Percentiles rank a stretch among this genome's conserved stretches.
These are phyloP conservation scores for Troides helena DNA, from an alignment of 2,888 invertebrate genomes.

Conservation along the genomic window DNA sequence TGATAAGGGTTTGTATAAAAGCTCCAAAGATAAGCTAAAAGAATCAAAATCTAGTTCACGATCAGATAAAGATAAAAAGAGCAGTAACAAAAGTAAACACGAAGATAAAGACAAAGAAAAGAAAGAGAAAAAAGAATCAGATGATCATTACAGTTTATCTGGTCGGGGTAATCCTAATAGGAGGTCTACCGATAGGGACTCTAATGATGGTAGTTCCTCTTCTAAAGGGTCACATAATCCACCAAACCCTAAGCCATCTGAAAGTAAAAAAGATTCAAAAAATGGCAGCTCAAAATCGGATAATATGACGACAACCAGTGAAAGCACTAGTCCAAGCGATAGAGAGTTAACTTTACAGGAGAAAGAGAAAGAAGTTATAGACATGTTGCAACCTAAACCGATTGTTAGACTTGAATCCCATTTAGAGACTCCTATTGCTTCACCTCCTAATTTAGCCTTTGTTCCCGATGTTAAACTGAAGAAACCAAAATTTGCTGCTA, in stretches of 20 bases:
- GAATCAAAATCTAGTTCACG: conserved; percentile 63
- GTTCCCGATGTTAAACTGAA: conserved; percentile 77
- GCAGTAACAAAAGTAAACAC: conserved; percentile 61
- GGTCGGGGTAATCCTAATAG: conserved; percentile 83
- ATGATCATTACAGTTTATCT: conserved; percentile 86
- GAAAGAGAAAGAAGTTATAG: conserved; percentile 38
- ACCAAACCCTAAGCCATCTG: conserved; percentile 57
- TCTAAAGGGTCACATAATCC: conserved; percentile 69
- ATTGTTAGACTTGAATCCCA: conserved; percentile 64
- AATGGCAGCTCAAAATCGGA: conserved; percentile 67
- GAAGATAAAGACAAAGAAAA: conserved; percentile 71
- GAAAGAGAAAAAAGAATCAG: conserved; percentile 78
- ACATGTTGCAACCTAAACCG: conserved; percentile 49
- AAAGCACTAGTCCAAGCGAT: conserved; percentile 76
- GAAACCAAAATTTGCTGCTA: conserved; percentile 85
- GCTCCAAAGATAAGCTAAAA: conserved; percentile 54
- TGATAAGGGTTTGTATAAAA: conserved; percentile 56
- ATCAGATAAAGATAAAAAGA: conserved; percentile 71
- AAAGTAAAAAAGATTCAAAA: conserved; percentile 66
- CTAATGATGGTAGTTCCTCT: conserved; percentile 85
- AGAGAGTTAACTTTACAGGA: conserved; percentile 56
- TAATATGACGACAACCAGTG: conserved; percentile 69
- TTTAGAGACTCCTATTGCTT: conserved; percentile 58
- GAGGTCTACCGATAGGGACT: conserved; percentile 89
- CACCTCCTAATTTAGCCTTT: conserved; percentile 63